phyloP scores from a whole-genome alignment of 1,140 invertebrate species.

The Drosophila watanabei region DNA sequence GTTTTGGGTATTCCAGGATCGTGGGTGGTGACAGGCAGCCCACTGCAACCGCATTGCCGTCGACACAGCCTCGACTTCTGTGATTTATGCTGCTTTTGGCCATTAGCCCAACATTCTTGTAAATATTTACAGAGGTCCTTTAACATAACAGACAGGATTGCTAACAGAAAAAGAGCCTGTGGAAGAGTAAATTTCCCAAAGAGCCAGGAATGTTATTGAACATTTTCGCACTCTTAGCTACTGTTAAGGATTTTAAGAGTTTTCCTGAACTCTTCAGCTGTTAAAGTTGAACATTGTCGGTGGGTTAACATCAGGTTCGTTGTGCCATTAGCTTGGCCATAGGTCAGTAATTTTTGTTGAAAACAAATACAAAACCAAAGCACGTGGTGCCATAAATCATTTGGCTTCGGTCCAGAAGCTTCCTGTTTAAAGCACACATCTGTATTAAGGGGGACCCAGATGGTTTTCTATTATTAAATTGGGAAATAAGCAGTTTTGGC shows the following conservation, averaged over 20 bases:
- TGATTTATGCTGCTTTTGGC: conserved; percentile 52
- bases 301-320: conserved; percentile 23
- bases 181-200: conserved; percentile 64
- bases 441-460: conserved; percentile 3
- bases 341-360: conserved; percentile 50
- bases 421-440: conserved; percentile 21
- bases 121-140: conserved; percentile 1
- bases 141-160: not conserved
- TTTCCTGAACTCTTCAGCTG: not conserved
- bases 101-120: conserved; percentile 31
- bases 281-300: not conserved
- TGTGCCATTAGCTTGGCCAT: conserved; percentile 34
- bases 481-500: not conserved
- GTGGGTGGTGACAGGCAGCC: conserved; percentile 26
- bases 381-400: conserved; percentile 56
- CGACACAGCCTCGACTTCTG: conserved; percentile 42
- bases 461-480: conserved; percentile 1
- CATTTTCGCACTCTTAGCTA: not conserved
- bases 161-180: not conserved
- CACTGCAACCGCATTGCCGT: conserved; percentile 38
- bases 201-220: conserved; percentile 30
- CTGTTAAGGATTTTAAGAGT: conserved; percentile 46
- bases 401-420: conserved; percentile 19
- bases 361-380: conserved; percentile 48
- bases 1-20: not conserved